Evolutionary conservation across 2,113 vertebrate genomes (phyloP), one percentile per base, ranked within the genome.

Genomic region (Mustela lutreola): DNA sequence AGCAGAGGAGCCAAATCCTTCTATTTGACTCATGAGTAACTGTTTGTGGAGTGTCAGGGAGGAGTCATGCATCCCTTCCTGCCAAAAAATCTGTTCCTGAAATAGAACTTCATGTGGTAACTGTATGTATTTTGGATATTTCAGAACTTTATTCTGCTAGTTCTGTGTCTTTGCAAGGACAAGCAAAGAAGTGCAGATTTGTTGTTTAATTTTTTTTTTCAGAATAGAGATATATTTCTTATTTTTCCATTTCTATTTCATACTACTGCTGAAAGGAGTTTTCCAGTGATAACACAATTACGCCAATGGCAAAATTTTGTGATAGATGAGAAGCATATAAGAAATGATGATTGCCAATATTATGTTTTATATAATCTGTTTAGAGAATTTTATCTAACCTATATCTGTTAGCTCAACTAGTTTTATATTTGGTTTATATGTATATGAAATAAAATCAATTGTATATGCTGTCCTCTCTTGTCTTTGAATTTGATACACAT

Each of bases 361-460:
- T 97, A 67, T 82, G 31, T 96, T 87, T 97, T 63, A 53, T 81
- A 21, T 89, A 24, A 70, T 93, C 22, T 94, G 6, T 36, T 70
- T 92, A 53, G 78, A 85, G 36, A 36, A 16, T 78, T 93, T 97
- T 79, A 89, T 19, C 53, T 19, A 81, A 39, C 26, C 33, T 79
- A 42, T 50, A 58, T 63, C 19, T 75, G 21, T 92, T 9, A 76
- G 18, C 33, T 86, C 67, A 85, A 53, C 45, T 93, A 79, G 75
- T 75, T 96, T 97, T 92, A 89, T 86, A 94, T 94, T 75, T 91
- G 50, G 18, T 89, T 67, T 67, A 65, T 9, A n/a, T 84, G 10
- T 16, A 70, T 80, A 42, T 87, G 84, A 71, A 98, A 98, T 97
- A 97, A 98, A 98, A 94, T 79, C 28, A 83, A 3, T 95, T 96